These are phyloP conservation scores for Anoplopoma fimbria DNA, from an alignment of 2,113 vertebrate species.

Conservation along the genomic window DNA sequence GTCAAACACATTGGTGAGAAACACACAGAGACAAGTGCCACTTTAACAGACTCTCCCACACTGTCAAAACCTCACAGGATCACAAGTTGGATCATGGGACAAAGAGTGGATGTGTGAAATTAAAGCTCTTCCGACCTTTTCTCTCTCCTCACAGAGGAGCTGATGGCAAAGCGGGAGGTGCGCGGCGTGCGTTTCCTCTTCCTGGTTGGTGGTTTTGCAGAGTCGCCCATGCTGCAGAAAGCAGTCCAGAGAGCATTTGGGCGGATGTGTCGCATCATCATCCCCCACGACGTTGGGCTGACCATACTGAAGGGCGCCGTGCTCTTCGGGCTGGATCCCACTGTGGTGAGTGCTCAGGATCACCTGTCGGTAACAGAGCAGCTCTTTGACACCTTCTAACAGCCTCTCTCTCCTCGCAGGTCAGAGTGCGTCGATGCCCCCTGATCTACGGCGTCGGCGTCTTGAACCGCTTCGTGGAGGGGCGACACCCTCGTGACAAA, in stretches of 20 bases:
- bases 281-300: conserved; percentile 94
- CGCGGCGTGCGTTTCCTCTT: conserved; percentile 92
- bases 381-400: neutral
- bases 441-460: conserved; percentile 95
- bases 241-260: conserved; percentile 88
- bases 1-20: conserved; percentile 92
- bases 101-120: neutral
- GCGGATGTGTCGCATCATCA: conserved; percentile 88
- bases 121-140: neutral
- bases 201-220: conserved; percentile 95
- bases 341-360: conserved; percentile 80
- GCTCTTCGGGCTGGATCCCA: conserved; percentile 94
- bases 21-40: neutral
- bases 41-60: neutral
- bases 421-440: conserved; percentile 92
- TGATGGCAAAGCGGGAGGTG: conserved; percentile 91
- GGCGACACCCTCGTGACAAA: conserved; percentile 91
- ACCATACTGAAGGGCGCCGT: conserved; percentile 97
- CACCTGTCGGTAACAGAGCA: rapidly evolving
- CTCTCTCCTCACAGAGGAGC: conserved; percentile 77
- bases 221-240: conserved; percentile 93
- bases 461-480: conserved; percentile 93
- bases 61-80: neutral
- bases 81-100: neutral
- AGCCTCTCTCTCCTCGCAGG: conserved; percentile 41